Conservation (phyloP, 2,888 invertebrate species). For the Agrotis segetum region DNA sequence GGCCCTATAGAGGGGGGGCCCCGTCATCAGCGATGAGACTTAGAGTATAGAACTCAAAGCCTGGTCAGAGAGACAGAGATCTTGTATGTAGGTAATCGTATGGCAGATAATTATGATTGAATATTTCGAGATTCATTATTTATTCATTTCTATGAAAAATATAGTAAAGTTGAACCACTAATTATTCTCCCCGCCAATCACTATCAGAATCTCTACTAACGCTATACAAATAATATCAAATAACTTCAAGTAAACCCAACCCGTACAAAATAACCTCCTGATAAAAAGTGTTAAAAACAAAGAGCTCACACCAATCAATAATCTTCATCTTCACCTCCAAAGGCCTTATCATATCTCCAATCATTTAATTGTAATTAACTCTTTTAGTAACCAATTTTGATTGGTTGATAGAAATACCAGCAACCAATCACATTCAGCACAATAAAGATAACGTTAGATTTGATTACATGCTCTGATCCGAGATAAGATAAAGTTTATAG, state of each 20-base stretch:
- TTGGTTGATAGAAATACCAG: slow-evolving; percentile 13
- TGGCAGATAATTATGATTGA: neutral
- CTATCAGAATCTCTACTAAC: neutral
- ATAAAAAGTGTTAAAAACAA: neutral
- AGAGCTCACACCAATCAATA: slow-evolving; percentile 16
- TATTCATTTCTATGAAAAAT: neutral
- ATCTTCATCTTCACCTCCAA: neutral
- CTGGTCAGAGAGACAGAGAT: neutral
- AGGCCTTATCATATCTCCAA: neutral
- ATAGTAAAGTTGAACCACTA: neutral
- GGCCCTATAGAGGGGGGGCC: too few species aligned
- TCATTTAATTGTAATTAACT: neutral
- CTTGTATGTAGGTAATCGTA: neutral
- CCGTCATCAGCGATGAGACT: neutral
- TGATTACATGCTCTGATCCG: slow-evolving; percentile 16
- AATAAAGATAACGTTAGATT: slow-evolving; percentile 5
- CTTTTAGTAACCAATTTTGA: neutral
- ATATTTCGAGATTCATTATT: neutral
- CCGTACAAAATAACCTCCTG: neutral
- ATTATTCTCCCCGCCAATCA: neutral
- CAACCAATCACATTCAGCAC: slow-evolving; percentile 22
- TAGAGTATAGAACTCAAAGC: neutral
- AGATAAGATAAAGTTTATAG: slow-evolving; percentile 17
- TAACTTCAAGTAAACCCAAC: neutral
- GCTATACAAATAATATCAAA: neutral